phyloP scores from a whole-genome alignment of 2,797 vertebrate species.

The Amniataba percoides region DNA sequence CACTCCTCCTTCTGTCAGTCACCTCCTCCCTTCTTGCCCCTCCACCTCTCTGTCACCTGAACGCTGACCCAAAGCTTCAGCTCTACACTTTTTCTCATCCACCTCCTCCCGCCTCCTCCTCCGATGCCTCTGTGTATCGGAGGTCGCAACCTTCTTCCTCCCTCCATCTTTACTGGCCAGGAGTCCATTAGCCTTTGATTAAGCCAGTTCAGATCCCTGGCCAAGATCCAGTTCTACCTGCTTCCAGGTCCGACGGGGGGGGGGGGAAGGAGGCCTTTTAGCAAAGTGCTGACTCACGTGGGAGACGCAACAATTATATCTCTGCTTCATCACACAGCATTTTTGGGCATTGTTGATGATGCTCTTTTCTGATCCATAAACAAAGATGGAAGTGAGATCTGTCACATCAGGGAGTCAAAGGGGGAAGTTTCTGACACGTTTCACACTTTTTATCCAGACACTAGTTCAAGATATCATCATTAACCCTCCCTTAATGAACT shows the following conservation, averaged over 20 bases:
- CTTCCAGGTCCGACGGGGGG: constrained; percentile 18
- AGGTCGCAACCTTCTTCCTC: constrained; percentile 15
- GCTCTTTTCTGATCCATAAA: constrained; percentile 32
- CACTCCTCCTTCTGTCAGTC: not conserved
- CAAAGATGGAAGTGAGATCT: not conserved
- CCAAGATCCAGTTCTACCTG: constrained; percentile 51
- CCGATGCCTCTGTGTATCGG: not conserved
- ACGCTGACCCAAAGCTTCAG: not conserved
- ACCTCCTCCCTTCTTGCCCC: not conserved
- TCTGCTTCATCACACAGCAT: constrained; percentile 45
- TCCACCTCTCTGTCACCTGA: not conserved
- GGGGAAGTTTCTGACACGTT: not conserved
- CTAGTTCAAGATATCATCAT: not conserved
- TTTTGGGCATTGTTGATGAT: constrained; percentile 30
- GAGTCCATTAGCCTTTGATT: constrained; percentile 48
- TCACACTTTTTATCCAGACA: too few species aligned
- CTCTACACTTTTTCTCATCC: not conserved
- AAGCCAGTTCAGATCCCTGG: constrained; percentile 49
- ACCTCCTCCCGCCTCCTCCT: constrained; percentile 4
- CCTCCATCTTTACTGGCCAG: constrained; percentile 7
- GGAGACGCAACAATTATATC: constrained; percentile 20
- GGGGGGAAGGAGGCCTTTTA: constrained; percentile 56
- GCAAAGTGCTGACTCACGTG: constrained; percentile 65
- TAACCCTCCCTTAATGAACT: not conserved
- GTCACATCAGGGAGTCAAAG: constrained; percentile 14